Evolutionary conservation across 2,797 vertebrate species (phyloP).

Genomic region (Ptychobarbus kaznakovi): DNA sequence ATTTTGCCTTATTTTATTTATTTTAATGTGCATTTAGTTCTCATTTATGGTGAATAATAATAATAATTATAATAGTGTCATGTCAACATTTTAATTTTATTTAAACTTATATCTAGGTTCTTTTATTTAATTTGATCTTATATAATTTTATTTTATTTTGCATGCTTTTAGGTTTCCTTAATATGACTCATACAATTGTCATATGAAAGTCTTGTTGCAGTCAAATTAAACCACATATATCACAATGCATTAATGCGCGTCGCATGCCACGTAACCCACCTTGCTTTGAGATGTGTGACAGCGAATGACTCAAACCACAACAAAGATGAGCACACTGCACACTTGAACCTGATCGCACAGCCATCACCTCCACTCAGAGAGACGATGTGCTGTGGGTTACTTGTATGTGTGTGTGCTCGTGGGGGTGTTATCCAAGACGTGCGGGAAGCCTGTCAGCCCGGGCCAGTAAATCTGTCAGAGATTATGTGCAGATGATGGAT

Average conservation of each 20-base stretch:
- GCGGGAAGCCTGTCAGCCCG: constrained; percentile 52
- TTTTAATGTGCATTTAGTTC: background rate
- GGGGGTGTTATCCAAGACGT: constrained; percentile 38
- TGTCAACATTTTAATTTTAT: background rate
- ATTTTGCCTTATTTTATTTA: background rate
- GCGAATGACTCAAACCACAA: constrained; percentile 18
- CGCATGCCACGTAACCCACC: background rate
- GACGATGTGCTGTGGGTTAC: background rate
- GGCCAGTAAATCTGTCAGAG: constrained; percentile 71
- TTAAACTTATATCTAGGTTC: background rate
- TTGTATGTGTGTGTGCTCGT: background rate
- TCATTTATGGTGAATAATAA: background rate
- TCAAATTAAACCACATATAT: background rate
- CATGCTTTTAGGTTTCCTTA: background rate
- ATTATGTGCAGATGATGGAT: constrained; percentile 76
- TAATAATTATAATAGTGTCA: background rate
- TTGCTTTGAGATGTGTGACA: background rate
- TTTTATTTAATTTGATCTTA: background rate
- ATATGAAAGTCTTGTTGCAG: background rate
- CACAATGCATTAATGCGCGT: too few relatives aligned
- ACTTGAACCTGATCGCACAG: constrained; percentile 37
- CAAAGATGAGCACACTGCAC: constrained; percentile 27
- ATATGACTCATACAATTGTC: background rate
- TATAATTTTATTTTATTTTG: background rate
- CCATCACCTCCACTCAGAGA: constrained; percentile 28